phyloP scores from a whole-genome alignment of 2,113 vertebrate genomes.

The Saguinus midas region DNA sequence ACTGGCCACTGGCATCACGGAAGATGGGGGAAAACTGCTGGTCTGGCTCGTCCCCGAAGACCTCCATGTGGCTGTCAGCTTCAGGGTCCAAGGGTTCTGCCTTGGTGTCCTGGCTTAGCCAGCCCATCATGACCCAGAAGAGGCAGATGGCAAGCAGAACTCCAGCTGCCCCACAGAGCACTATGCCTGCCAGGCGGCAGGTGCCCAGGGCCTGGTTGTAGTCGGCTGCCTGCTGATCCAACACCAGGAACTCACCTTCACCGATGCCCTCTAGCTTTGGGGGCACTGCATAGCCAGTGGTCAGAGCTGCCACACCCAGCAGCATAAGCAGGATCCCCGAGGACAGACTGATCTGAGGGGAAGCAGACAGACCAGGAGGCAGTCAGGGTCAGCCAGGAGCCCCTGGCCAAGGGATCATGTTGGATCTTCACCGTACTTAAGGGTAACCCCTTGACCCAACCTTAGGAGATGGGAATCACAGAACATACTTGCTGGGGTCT shows the following conservation, averaged over 20 bases:
- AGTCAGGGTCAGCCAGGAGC: not conserved
- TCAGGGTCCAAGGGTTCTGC: constrained; percentile 42
- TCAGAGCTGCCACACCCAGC: constrained; percentile 70
- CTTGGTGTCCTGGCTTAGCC: constrained; percentile 60
- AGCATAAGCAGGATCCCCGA: constrained; percentile 74
- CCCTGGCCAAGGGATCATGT: not conserved
- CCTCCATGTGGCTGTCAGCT: not conserved
- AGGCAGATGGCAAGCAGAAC: constrained; percentile 67
- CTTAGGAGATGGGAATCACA: not conserved
- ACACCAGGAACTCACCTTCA: constrained; percentile 72
- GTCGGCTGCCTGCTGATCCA: constrained; percentile 72
- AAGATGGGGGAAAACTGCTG: constrained; percentile 64
- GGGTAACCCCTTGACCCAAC: not conserved
- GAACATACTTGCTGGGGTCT: not conserved
- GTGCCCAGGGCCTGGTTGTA: constrained; percentile 76
- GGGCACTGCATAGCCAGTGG: constrained; percentile 73
- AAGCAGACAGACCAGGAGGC: not conserved
- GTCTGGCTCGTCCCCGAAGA: constrained; percentile 55
- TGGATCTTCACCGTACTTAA: not conserved
- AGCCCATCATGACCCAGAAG: constrained; percentile 45
- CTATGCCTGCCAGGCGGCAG: constrained; percentile 73
- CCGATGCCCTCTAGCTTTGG: constrained; percentile 79
- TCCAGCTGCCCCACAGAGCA: constrained; percentile 44
- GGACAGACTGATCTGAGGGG: constrained; percentile 75
- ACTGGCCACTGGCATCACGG: not conserved